Evolutionary conservation across 2,797 vertebrate species (phyloP).

Genomic region (Girardinus metallicus): DNA sequence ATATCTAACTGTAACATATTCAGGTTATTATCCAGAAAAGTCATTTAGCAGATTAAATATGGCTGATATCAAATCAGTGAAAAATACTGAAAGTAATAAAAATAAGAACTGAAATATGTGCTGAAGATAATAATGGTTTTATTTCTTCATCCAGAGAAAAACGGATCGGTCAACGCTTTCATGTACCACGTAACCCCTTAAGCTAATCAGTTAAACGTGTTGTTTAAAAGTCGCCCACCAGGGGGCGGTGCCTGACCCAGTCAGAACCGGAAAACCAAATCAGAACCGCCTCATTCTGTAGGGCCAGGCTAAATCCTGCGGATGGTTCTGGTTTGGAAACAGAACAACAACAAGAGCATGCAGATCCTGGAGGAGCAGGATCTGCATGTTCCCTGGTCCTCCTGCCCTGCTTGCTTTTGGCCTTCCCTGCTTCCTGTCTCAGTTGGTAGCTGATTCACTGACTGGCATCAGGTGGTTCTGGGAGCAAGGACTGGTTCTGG

Average conservation of each 20-base stretch:
- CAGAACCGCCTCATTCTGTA: neutral
- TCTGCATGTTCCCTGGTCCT: no score
- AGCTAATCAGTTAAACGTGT: neutral
- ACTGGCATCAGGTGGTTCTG: no score
- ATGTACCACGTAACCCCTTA: neutral
- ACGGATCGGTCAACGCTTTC: neutral
- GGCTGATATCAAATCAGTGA: neutral
- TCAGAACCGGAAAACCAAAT: neutral
- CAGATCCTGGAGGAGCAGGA: no score
- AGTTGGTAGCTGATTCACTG: no score
- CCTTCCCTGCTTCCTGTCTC: no score
- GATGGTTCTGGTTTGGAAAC: neutral
- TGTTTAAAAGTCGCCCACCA: neutral
- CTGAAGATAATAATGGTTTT: neutral
- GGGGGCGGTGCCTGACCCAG: neutral
- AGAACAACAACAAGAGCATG: neutral
- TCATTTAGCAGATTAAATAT: neutral
- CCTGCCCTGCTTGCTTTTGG: no score
- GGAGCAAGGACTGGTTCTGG: no score
- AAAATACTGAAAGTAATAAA: neutral
- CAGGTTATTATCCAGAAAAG: neutral
- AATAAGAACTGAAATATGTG: neutral
- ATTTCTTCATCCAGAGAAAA: neutral
- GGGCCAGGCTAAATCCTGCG: neutral
- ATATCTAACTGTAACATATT: neutral